Conservation (phyloP, 2,888 invertebrate species). For the Lapara coniferarum region DNA sequence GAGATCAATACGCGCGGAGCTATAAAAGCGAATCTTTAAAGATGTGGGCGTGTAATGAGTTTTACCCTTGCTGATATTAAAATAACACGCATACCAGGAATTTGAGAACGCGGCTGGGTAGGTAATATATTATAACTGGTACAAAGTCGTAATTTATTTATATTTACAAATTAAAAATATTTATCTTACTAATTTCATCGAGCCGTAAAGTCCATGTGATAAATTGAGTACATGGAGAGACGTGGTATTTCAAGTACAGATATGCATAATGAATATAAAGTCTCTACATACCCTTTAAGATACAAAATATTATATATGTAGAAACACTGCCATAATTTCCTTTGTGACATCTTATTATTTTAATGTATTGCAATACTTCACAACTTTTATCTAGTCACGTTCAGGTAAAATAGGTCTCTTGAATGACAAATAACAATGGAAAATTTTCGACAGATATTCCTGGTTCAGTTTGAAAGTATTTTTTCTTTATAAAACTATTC, state of each 20-base stretch:
- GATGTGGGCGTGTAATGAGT: constrained; percentile 42
- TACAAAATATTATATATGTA: too few species aligned
- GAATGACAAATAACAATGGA: constrained; percentile 7
- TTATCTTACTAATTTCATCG: too few species aligned
- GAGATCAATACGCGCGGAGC: constrained; percentile 10
- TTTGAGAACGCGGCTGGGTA: constrained; percentile 39
- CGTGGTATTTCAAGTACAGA: too few species aligned
- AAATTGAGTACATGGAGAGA: too few species aligned
- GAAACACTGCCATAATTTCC: too few species aligned
- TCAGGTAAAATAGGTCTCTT: constrained; percentile 5
- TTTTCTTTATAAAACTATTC: not conserved
- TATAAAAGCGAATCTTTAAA: constrained; percentile 26
- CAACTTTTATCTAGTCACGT: constrained; percentile 10
- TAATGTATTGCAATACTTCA: constrained; percentile 19
- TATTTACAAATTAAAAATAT: too few species aligned
- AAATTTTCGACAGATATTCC: not conserved
- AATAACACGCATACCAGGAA: constrained; percentile 47
- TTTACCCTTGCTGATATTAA: constrained; percentile 48
- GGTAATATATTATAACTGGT: not conserved
- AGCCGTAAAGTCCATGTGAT: too few species aligned
- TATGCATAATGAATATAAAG: too few species aligned
- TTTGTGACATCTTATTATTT: not conserved
- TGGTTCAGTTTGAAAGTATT: not conserved
- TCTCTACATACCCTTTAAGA: too few species aligned
- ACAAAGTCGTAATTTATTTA: too few species aligned